phyloP scores from a whole-genome alignment of 2,113 vertebrate genomes.

The Caranx ignobilis region DNA sequence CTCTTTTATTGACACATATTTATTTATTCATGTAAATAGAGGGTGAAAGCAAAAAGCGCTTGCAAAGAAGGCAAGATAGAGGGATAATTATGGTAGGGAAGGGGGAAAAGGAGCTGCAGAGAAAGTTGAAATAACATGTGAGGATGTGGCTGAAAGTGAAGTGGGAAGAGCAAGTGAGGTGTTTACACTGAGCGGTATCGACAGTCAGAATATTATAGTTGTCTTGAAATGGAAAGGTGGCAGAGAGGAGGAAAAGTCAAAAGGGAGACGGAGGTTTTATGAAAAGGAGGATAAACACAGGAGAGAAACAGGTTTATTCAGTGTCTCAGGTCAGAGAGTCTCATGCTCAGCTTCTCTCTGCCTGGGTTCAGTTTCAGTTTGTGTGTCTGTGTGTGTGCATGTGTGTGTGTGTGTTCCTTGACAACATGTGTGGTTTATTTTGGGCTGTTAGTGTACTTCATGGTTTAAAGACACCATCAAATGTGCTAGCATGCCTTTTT shows the following conservation, averaged over 20 bases:
- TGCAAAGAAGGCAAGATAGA: constrained; percentile 23
- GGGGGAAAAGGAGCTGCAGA: constrained; percentile 22
- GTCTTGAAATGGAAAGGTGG: constrained; percentile 37
- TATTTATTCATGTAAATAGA: constrained; percentile 69
- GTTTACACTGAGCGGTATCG: constrained; percentile 19
- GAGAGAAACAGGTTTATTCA: constrained; percentile 15
- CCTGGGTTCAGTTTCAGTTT: too few species aligned
- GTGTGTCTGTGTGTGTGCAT: too few species aligned
- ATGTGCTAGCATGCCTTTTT: constrained; percentile 17
- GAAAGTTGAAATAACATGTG: constrained; percentile 41
- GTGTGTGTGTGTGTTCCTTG: background rate
- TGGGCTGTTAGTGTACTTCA: constrained; percentile 10
- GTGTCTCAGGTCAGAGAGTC: constrained; percentile 18
- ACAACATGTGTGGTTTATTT: constrained; percentile 42
- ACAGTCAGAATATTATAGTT: constrained; percentile 15
- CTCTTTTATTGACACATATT: constrained; percentile 62
- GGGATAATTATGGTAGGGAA: constrained; percentile 45
- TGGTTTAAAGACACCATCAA: constrained; percentile 34
- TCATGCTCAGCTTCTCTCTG: constrained; percentile 2
- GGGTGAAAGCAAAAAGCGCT: constrained; percentile 26
- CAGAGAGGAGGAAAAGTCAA: constrained; percentile 7
- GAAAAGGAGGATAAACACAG: constrained; percentile 30
- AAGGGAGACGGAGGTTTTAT: constrained; percentile 9
- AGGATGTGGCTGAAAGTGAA: constrained; percentile 27
- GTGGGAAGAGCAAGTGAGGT: constrained; percentile 6